phyloP scores from a whole-genome alignment of 2,888 invertebrate species.

The Drosophila neonasuta region DNA sequence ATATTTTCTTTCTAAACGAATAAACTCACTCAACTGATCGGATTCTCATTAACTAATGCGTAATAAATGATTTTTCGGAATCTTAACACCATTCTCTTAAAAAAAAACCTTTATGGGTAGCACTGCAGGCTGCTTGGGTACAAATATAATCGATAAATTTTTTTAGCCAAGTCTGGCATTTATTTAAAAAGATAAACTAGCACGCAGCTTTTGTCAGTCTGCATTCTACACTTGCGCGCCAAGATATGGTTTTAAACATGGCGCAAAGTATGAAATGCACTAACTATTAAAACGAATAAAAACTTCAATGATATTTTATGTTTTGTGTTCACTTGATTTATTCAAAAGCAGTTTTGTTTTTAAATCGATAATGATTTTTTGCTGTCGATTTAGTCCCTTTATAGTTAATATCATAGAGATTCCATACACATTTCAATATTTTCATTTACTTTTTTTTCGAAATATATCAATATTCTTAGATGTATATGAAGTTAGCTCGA shows the following conservation, averaged over 20 bases:
- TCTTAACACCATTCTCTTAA: neutral
- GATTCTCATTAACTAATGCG: too few relatives aligned
- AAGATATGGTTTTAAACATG: neutral
- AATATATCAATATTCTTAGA: constrained; percentile 42
- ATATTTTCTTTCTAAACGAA: too few relatives aligned
- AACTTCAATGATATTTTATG: constrained; percentile 23
- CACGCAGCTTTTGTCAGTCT: constrained; percentile 36
- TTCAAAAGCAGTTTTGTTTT: constrained; percentile 62
- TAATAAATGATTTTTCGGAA: neutral
- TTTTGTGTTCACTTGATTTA: constrained; percentile 63
- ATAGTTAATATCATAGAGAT: constrained; percentile 63
- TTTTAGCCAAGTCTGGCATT: constrained; percentile 19
- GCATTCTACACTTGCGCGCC: neutral
- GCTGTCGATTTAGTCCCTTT: constrained; percentile 57
- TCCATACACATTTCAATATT: constrained; percentile 41
- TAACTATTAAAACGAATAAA: neutral
- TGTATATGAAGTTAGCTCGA: constrained; percentile 46
- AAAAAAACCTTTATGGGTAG: constrained; percentile 19
- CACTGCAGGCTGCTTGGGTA: too few relatives aligned
- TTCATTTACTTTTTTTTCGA: constrained; percentile 28
- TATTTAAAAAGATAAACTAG: constrained; percentile 8
- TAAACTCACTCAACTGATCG: too few relatives aligned
- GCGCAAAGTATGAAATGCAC: neutral
- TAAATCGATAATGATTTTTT: constrained; percentile 47
- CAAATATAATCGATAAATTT: too few relatives aligned